phyloP scores from a whole-genome alignment of 2,888 invertebrate species.

The Gordius sp. region DNA sequence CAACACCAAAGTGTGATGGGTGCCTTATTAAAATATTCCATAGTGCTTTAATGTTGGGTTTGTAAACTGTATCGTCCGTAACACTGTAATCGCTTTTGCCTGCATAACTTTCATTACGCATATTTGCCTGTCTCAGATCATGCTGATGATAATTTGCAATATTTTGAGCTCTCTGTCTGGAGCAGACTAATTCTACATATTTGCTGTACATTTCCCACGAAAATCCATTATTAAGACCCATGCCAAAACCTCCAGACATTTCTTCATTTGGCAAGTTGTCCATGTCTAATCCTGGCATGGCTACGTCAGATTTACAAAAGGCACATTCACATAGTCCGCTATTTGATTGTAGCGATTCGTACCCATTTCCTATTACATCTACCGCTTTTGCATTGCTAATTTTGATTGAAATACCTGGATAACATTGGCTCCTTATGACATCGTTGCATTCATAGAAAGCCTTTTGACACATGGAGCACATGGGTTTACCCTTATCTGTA shows the following conservation, averaged over 20 bases:
- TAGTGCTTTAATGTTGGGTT: background rate
- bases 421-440: constrained; percentile 8
- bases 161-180: background rate
- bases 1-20: background rate
- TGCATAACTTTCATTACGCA: background rate
- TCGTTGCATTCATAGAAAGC: constrained; percentile 6
- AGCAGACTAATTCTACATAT: background rate
- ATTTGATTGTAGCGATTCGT: background rate
- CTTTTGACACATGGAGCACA: background rate
- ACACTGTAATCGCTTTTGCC: background rate
- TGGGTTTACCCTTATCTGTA: background rate
- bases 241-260: background rate
- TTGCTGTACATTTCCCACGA: constrained; percentile 11
- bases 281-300: background rate
- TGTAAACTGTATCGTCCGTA: background rate
- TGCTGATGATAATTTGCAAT: constrained; percentile 7
- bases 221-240: constrained; percentile 2
- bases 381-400: no score
- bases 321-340: constrained; percentile 8
- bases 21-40: constrained; percentile 6
- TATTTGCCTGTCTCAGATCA: background rate
- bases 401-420: constrained; percentile 8
- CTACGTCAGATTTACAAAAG: background rate
- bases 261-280: background rate
- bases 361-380: background rate